Base-by-base conservation (phyloP, 2,113 vertebrate species). In the Corydoras sp. region DNA sequence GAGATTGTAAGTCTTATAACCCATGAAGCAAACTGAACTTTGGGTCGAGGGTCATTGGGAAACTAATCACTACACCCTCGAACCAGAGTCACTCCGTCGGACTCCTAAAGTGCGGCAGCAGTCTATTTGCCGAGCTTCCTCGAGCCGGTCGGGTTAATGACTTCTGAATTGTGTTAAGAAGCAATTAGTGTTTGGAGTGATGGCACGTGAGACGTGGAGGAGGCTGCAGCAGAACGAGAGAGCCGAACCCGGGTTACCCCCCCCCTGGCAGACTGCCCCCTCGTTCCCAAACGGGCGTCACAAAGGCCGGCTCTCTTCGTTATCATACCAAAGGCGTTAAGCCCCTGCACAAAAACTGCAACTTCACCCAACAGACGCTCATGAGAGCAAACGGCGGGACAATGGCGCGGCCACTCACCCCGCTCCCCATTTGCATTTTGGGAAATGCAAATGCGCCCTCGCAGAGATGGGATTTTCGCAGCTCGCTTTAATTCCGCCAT, bases 271-370 rank as follows among this genome's bases (percentile, higher is more conserved):
- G 18, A 24, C 18, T 24, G 3, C 49, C 59, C 24, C 4, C 50
- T 10, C 11, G 5, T 65, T 58, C 81, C 83, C 72, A 62, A 69
- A 60, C 85, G 86, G 43, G 54, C 9, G 51, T 78, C 76, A 89
- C 89, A 89, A 91, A 89, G 82, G 77, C 82, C 83, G 71, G 81
- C 86, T 82, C 83, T 79, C 35, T 86, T 68, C 69, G 88, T 94
- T 92, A 87, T 82, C 90, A 91, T 91, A 77, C 84, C 89, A 85
- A 92, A 91, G 87, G 89, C 85, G 80, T 81, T 74, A 82, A 84
- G 82, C 83, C 68, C 82, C 79, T 80, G 87, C 85, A 83, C 83
- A 85, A 82, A 82, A 84, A 79, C 69, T 11, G 81, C 87, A 77
- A 87, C 84, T 88, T 83, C 78, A 81, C 81, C 82, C 81, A 77